A percentile compares a stretch with the other conserved stretches of the same genome.
Evolutionary conservation across 2,113 vertebrate species (phyloP).

Genomic region (Aythya baeri): DNA sequence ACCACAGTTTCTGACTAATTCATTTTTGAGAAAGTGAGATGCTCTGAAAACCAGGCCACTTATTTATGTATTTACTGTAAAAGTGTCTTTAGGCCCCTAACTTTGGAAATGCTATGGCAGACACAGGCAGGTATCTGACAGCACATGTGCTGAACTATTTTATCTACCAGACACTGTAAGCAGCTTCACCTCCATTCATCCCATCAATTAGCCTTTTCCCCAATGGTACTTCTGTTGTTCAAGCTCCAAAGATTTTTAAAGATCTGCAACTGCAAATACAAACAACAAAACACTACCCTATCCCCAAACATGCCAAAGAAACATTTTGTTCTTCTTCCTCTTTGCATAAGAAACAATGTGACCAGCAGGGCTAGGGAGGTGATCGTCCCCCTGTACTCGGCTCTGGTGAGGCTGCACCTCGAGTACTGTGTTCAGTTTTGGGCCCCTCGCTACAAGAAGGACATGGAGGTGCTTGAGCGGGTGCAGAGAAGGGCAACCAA

Average conservation of each 20-base stretch:
- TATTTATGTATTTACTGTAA: neutral
- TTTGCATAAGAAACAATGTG: no score
- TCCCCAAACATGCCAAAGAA: neutral
- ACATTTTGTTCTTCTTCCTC: neutral
- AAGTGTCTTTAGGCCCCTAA: neutral
- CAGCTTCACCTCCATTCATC: neutral
- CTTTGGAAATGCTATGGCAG: neutral
- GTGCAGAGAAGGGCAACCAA: no score
- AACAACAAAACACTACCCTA: neutral
- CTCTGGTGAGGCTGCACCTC: no score
- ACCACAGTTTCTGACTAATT: neutral
- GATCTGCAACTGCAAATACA: neutral
- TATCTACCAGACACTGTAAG: neutral
- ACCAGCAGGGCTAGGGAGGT: no score
- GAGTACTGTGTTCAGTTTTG: no score
- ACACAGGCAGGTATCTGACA: neutral
- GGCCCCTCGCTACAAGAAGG: no score
- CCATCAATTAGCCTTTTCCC: neutral
- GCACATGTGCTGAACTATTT: neutral
- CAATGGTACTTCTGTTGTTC: neutral
- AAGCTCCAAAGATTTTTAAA: neutral
- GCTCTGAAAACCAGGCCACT: neutral
- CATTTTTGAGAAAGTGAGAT: neutral
- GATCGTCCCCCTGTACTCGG: no score
- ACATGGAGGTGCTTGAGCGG: no score